Conservation (phyloP, 2,113 vertebrate genomes). For the Rhynchopsitta pachyrhyncha region DNA sequence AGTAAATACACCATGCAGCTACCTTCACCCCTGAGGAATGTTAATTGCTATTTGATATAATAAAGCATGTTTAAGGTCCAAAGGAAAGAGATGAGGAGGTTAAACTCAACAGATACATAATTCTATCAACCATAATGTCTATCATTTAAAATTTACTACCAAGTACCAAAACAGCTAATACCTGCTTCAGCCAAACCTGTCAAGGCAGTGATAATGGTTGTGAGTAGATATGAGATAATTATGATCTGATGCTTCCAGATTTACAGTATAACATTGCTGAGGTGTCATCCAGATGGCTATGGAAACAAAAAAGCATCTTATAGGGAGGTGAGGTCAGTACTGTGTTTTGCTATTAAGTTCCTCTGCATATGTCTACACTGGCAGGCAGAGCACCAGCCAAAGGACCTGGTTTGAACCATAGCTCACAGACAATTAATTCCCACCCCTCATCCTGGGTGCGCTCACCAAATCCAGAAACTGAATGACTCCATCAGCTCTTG, state of each 20-base stretch:
- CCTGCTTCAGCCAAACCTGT: background rate
- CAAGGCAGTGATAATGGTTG: background rate
- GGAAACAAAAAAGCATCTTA: background rate
- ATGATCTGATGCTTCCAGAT: background rate
- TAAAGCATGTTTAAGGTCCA: constrained; percentile 69
- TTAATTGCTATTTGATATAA: constrained; percentile 77
- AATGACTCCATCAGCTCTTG: background rate
- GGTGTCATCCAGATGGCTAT: background rate
- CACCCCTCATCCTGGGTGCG: background rate
- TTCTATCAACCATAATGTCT: background rate
- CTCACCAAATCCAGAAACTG: background rate
- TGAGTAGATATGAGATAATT: background rate
- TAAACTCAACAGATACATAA: background rate
- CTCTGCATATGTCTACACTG: background rate
- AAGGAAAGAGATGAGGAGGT: constrained; percentile 12
- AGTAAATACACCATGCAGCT: constrained; percentile 72
- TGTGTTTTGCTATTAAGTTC: background rate
- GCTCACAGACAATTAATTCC: background rate
- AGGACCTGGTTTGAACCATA: fast-evolving
- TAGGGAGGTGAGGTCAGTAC: background rate
- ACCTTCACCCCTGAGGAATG: constrained; percentile 81
- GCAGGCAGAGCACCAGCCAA: background rate
- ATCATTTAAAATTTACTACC: background rate
- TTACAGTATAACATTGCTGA: background rate
- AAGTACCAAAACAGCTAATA: background rate